Percentiles rank a stretch among this genome's conserved stretches.
Conservation (phyloP, 2,113 vertebrate genomes). For the Eclectus roratus region DNA sequence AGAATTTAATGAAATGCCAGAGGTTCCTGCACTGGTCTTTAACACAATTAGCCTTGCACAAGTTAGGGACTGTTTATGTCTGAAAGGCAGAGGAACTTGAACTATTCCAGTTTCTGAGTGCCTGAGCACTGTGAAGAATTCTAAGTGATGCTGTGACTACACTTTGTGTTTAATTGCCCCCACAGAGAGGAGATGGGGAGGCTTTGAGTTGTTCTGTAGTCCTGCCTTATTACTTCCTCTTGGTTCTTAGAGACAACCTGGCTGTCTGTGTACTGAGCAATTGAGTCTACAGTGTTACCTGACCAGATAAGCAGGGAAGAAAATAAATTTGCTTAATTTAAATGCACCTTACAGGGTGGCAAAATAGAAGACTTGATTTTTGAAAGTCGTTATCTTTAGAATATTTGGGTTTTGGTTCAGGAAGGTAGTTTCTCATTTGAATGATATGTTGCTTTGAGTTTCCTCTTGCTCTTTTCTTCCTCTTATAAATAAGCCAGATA, state of each 20-base stretch:
- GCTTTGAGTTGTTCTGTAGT: neutral
- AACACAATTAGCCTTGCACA: constrained; percentile 22
- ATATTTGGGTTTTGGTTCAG: neutral
- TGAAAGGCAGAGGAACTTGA: constrained; percentile 20
- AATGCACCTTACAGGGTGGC: neutral
- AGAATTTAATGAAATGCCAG: neutral
- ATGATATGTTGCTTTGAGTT: neutral
- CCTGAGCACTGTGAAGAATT: constrained; percentile 9
- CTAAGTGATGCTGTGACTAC: constrained; percentile 10
- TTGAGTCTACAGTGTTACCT: neutral
- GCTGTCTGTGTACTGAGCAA: neutral
- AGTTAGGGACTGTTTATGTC: constrained; percentile 31
- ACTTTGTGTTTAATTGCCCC: constrained; percentile 25
- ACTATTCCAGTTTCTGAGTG: constrained; percentile 28
- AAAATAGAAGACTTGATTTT: neutral
- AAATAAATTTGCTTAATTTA: neutral
- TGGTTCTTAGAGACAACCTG: neutral
- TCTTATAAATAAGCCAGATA: neutral
- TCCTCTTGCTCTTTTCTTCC: neutral
- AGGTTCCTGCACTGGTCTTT: neutral
- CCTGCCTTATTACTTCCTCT: neutral
- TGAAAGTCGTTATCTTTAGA: neutral
- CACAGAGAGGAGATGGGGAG: neutral
- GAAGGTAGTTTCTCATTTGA: neutral
- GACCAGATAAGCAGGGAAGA: rapidly evolving